Evolutionary conservation across 2,888 invertebrate species (phyloP).

Genomic region (Drosophila paranaensis): DNA sequence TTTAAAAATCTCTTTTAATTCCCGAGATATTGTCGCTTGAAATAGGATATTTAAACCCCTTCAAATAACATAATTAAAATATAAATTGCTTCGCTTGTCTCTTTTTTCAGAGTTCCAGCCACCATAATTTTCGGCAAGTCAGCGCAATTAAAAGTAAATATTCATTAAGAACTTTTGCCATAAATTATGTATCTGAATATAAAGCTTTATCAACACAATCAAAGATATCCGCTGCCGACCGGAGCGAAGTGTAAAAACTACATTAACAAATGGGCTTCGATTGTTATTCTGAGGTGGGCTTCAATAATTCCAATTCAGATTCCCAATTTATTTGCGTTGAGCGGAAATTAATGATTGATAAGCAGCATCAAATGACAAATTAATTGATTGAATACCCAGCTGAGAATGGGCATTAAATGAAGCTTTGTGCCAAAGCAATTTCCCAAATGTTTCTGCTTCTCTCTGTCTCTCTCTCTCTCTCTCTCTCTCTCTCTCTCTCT

Average conservation of each 20-base stretch:
- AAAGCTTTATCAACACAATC: conserved; percentile 25
- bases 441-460: conserved; percentile 12
- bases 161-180: conserved; percentile 26
- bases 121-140: not conserved
- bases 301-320: conserved; percentile 4
- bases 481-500: too few relatives aligned
- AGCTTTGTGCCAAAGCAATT: conserved; percentile 35
- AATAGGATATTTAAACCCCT: too few relatives aligned
- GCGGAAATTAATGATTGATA: conserved; percentile 58
- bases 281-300: conserved; percentile 43
- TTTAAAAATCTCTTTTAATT: not conserved
- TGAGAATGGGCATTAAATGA: conserved; percentile 34
- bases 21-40: not conserved
- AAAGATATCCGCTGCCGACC: conserved; percentile 40
- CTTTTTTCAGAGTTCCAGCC: not conserved
- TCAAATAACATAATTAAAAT: not conserved
- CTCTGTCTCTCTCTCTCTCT: not conserved
- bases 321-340: conserved; percentile 18
- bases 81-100: not conserved
- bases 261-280: conserved; percentile 51
- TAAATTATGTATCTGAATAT: not conserved
- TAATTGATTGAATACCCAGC: conserved; percentile 60
- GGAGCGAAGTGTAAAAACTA: conserved; percentile 39
- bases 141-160: conserved; percentile 29
- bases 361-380: conserved; percentile 69